These are phyloP conservation scores for Lerema accius DNA, from an alignment of 1,140 invertebrate species.

Conservation along the genomic window DNA sequence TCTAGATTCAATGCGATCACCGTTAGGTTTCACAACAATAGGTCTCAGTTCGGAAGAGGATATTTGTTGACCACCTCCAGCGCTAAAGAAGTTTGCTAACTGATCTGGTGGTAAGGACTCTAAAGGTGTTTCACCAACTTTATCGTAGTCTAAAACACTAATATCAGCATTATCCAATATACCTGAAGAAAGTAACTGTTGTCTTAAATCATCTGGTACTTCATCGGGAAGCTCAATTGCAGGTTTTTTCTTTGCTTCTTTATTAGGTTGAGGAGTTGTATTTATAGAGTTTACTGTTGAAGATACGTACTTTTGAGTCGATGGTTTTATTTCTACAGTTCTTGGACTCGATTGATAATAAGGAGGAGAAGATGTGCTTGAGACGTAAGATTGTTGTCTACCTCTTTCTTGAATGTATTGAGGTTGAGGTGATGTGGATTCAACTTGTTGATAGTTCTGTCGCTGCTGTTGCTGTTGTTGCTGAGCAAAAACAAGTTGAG, in stretches of 20 bases:
- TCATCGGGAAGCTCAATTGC: slow-evolving; percentile 90
- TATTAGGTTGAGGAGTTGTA: slow-evolving; percentile 73
- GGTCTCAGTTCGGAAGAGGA: slow-evolving; percentile 87
- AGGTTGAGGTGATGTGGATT: slow-evolving; percentile 57
- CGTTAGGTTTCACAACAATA: slow-evolving; percentile 84
- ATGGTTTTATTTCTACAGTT: slow-evolving; percentile 72
- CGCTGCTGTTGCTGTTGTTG: slow-evolving; percentile 38
- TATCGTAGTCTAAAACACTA: slow-evolving; percentile 92
- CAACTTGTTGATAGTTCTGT: slow-evolving; percentile 54
- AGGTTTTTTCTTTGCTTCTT: slow-evolving; percentile 82
- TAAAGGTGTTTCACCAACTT: slow-evolving; percentile 92
- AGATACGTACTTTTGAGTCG: slow-evolving; percentile 71
- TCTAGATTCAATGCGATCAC: slow-evolving; percentile 83
- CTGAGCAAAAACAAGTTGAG: slow-evolving; percentile 66
- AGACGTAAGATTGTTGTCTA: slow-evolving; percentile 55
- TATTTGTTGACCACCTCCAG: slow-evolving; percentile 87
- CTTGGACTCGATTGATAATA: slow-evolving; percentile 70
- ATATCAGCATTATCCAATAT: slow-evolving; percentile 94
- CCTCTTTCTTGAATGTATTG: slow-evolving; percentile 70
- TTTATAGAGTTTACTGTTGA: slow-evolving; percentile 69
- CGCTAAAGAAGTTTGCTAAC: slow-evolving; percentile 91
- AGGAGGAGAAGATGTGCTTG: slow-evolving; percentile 61
- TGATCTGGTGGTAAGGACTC: slow-evolving; percentile 93
- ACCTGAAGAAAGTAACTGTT: slow-evolving; percentile 92
- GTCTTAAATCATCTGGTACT: slow-evolving; percentile 92